phyloP scores from a whole-genome alignment of 2,113 vertebrate species.

The Solea solea region DNA sequence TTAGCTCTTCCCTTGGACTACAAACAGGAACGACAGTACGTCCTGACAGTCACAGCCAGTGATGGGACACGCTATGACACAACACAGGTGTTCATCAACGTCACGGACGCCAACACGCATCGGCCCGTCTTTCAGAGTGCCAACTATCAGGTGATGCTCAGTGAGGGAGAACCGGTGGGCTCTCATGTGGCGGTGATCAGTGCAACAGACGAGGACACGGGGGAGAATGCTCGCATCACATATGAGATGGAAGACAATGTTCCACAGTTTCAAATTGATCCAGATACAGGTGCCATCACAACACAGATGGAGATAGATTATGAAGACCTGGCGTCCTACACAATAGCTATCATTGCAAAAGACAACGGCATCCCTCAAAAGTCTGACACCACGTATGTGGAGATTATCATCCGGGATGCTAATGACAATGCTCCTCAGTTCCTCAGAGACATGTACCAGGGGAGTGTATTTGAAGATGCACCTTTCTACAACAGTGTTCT shows the following conservation, averaged over 20 bases:
- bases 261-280: constrained; percentile 93
- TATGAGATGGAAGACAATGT: constrained; percentile 93
- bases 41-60: constrained; percentile 91
- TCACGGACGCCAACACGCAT: constrained; percentile 97
- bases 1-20: constrained; percentile 95
- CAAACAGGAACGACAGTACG: constrained; percentile 95
- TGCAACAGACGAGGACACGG: constrained; percentile 93
- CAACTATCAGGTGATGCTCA: constrained; percentile 89
- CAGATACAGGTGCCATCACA: constrained; percentile 90
- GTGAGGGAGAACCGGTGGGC: constrained; percentile 89
- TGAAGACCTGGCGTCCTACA: constrained; percentile 94
- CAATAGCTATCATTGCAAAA: constrained; percentile 89
- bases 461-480: constrained; percentile 90
- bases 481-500: constrained; percentile 90
- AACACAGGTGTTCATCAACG: constrained; percentile 92
- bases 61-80: constrained; percentile 92
- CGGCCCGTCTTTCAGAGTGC: constrained; percentile 94
- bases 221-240: constrained; percentile 94
- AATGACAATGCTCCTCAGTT: constrained; percentile 93
- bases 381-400: constrained; percentile 92
- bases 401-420: constrained; percentile 92
- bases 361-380: constrained; percentile 98
- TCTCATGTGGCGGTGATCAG: constrained; percentile 90
- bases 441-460: constrained; percentile 89
- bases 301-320: constrained; percentile 94